phyloP scores from a whole-genome alignment of 37 sponge, comb jelly and placozoan genomes.

The Cladorhizidae sp. region DNA sequence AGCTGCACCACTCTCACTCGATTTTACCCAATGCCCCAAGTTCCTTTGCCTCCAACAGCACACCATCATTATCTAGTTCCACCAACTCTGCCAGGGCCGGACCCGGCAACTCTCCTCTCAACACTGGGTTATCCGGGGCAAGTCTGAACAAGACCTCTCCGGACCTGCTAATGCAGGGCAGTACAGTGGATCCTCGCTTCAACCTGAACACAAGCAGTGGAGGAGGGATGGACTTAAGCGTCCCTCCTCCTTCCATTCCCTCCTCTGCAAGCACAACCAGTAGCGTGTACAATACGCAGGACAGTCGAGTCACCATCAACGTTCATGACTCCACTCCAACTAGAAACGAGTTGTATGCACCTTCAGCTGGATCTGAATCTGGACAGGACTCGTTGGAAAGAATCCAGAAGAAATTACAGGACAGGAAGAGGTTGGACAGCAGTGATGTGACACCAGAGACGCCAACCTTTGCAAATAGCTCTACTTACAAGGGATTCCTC shows the following conservation, averaged over 20 bases:
- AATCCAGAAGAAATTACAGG: conserved; percentile 35
- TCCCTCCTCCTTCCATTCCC: neutral
- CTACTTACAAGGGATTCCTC: conserved; percentile 25
- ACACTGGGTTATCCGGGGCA: conserved; percentile 1
- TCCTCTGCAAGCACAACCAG: neutral
- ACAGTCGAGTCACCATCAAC: neutral
- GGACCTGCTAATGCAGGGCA: neutral
- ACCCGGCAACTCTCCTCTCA: neutral
- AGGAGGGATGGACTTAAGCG: neutral
- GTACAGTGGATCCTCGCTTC: neutral
- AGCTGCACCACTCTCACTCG: neutral
- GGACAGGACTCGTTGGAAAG: conserved; percentile 8
- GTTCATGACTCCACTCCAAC: neutral
- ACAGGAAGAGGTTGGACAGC: conserved; percentile 19
- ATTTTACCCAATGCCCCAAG: neutral
- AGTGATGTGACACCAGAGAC: neutral
- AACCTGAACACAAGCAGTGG: neutral
- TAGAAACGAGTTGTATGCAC: neutral
- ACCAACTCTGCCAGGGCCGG: neutral
- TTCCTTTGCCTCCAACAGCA: conserved; percentile 1
- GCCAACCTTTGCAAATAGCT: conserved; percentile 12
- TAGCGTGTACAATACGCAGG: neutral
- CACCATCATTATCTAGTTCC: conserved; percentile 2
- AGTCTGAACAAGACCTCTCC: neutral
- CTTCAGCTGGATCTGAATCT: neutral